Conservation (phyloP, 2,797 vertebrate genomes). For the Pachyuromys duprasi region DNA sequence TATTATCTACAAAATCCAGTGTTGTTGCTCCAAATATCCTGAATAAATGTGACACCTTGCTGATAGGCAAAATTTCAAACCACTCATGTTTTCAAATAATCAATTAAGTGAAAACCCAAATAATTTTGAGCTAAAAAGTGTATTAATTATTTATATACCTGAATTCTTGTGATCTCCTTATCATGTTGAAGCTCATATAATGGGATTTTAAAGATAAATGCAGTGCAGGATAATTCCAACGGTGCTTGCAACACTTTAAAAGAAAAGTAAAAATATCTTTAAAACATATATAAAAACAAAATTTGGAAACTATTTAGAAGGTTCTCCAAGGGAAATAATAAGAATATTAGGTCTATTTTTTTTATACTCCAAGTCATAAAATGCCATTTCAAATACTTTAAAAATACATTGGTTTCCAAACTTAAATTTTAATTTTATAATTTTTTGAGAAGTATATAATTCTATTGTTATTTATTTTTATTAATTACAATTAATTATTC, state of each 20-base stretch:
- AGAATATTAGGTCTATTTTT: neutral
- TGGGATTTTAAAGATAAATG: conserved; percentile 86
- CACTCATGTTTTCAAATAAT: conserved; percentile 35
- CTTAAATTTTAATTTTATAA: neutral
- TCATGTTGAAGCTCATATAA: conserved; percentile 63
- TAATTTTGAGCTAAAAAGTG: neutral
- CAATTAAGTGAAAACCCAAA: conserved; percentile 52
- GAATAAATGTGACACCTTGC: too few relatives aligned
- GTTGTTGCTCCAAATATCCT: neutral
- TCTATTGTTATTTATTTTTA: too few relatives aligned
- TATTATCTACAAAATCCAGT: neutral
- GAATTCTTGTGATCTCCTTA: conserved; percentile 67
- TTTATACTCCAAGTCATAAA: conserved; percentile 27
- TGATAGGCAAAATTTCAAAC: neutral
- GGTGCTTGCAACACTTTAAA: conserved; percentile 86
- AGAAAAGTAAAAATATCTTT: conserved; percentile 61
- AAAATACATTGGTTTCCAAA: conserved; percentile 9
- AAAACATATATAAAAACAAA: conserved; percentile 26
- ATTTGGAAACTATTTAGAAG: neutral
- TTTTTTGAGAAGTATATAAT: too few relatives aligned
- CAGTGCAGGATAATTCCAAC: conserved; percentile 87
- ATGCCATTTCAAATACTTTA: conserved; percentile 23
- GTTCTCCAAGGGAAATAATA: conserved; percentile 30
- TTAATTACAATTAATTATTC: too few relatives aligned
- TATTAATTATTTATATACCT: conserved; percentile 85